Percentiles rank a stretch among this genome's conserved stretches.
These are phyloP conservation scores for Lontra canadensis DNA, from an alignment of 2,113 vertebrate species.

Conservation along the genomic window DNA sequence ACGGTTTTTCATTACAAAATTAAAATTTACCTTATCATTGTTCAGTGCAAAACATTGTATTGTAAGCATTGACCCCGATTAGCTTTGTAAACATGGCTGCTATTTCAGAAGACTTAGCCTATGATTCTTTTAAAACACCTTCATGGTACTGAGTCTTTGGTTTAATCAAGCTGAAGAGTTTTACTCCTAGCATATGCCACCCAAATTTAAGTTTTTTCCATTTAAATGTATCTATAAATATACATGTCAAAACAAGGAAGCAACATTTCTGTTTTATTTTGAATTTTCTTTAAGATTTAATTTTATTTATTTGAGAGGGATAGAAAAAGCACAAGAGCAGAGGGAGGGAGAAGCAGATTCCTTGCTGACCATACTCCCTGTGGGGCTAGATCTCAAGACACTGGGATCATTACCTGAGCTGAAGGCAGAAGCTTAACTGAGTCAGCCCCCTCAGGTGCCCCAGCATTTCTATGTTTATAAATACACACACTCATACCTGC, in stretches of 20 bases:
- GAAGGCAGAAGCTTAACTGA: background rate
- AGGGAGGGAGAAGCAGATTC: background rate
- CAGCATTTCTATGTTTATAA: background rate
- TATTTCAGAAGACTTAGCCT: conserved; percentile 15
- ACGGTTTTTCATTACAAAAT: conserved; percentile 72
- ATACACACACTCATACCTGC: background rate
- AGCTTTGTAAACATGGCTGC: background rate
- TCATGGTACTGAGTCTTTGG: background rate
- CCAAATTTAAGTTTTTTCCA: background rate
- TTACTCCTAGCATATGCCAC: background rate
- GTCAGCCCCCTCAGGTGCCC: background rate
- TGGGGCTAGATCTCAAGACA: background rate
- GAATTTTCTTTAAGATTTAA: background rate
- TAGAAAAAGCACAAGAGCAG: background rate
- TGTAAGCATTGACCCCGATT: background rate
- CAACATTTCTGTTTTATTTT: background rate
- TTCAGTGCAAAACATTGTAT: conserved; percentile 54
- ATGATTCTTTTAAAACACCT: background rate
- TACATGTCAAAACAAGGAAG: background rate
- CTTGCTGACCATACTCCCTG: background rate
- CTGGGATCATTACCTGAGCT: background rate
- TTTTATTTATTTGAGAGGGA: background rate
- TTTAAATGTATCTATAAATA: background rate
- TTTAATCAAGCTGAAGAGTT: background rate
- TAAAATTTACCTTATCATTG: conserved; percentile 68